Base-by-base conservation (phyloP, 2,888 invertebrate species). In the Masnerella sp. region DNA sequence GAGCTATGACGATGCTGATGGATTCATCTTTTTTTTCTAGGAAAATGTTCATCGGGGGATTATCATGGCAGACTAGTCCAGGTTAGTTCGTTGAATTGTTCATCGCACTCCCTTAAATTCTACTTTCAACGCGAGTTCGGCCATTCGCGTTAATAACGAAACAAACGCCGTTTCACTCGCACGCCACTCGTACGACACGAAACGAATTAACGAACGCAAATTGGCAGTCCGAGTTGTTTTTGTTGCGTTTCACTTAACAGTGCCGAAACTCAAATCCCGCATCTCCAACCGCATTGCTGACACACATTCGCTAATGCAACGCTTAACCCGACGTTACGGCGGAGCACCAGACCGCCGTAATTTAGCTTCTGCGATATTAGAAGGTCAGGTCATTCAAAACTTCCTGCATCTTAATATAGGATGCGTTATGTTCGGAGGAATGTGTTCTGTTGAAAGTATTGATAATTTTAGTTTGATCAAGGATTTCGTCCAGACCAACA, bases 11-110 rank as follows among this genome's bases (percentile, higher is more conserved):
- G 77, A 75, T 81, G 82, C 83, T 84, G 81, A 84, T 76, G 82
- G 81, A 82, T 79, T 83, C 84, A 88, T 89, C 90, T 91, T 91
- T 92, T 90, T 89, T 87, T 95, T 96, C 85, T 93, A 98, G 98
- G 91, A 99, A 99, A 95, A 99, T 99, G 98, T 99, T 99, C 93
- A 97, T 99, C 91, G 99, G 99, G 88, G 99, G 99, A 88, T 94
- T 99, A 89, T 98, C 98, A 91, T 99, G 98, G 98, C 98, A 98
- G 92, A 99, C 98, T 88, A 98, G 97, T 92, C 97, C 98, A 94
- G 98, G 98, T 98, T 92, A 91, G 92, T 61, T 61, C 51, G 51
- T 25, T 36, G 45, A 68, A 30, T 59, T 45, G 51, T 32, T 67
- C 56, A 67, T 30, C 18, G 40, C 38, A 49, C 17, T 52, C 40